Conservation (phyloP, 37 sponge, comb jelly and placozoan genomes). For the Crambe crambe region DNA sequence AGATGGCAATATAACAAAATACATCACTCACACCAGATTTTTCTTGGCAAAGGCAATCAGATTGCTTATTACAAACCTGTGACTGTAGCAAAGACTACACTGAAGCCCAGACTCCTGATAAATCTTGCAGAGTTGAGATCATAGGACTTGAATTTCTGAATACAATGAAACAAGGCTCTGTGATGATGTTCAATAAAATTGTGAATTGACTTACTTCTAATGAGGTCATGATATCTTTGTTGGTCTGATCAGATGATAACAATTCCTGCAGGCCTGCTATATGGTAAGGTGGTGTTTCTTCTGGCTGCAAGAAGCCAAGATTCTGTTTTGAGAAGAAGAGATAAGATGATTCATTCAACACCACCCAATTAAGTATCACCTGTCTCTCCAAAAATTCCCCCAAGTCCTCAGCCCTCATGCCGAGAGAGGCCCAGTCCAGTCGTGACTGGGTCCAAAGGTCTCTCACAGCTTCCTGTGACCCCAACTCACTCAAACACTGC, state of each 20-base stretch:
- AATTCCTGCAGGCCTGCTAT: neutral
- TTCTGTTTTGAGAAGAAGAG: too few relatives aligned
- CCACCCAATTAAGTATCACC: too few relatives aligned
- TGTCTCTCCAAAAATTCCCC: constrained; percentile 22
- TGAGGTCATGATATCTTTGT: constrained; percentile 41
- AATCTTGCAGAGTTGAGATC: constrained; percentile 14
- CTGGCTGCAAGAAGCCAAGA: too few relatives aligned
- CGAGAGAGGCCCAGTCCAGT: constrained; percentile 15
- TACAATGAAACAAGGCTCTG: neutral
- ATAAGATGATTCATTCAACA: too few relatives aligned
- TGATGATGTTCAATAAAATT: too few relatives aligned
- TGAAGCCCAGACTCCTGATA: constrained; percentile 27
- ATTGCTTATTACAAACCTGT: constrained; percentile 32
- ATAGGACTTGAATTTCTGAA: constrained; percentile 21
- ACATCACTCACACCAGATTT: too few relatives aligned
- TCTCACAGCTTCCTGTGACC: neutral
- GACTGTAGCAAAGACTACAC: constrained; percentile 29
- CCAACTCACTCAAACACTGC: neutral
- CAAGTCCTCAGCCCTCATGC: constrained; percentile 27
- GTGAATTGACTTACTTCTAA: too few relatives aligned
- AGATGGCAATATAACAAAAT: neutral
- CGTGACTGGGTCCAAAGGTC: constrained; percentile 11
- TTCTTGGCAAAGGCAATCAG: too few relatives aligned
- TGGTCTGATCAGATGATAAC: constrained; percentile 28
- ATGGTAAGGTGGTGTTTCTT: neutral